Conservation (phyloP, 2,888 invertebrate species). For the Caenorhabditis auriculariae region DNA sequence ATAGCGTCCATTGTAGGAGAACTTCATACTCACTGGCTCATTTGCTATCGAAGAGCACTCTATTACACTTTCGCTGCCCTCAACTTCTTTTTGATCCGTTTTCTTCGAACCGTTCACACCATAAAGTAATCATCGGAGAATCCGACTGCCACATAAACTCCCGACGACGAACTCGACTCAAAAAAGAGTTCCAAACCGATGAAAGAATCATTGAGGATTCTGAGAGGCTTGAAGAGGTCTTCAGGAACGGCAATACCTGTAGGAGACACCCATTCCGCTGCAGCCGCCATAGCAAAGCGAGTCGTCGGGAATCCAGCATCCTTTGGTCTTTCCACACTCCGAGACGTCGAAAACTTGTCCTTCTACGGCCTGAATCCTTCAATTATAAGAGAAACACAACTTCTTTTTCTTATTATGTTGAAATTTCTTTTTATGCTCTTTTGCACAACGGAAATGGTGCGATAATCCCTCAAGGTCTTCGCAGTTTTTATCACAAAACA, state of each 20-base stretch:
- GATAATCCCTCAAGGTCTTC: too few relatives aligned
- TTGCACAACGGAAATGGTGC: too few relatives aligned
- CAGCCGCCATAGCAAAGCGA: constrained; percentile 7
- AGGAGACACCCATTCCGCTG: constrained; percentile 14
- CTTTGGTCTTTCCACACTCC: constrained; percentile 34
- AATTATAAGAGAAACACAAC: too few relatives aligned
- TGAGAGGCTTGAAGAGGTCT: background rate
- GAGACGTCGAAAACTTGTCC: constrained; percentile 44
- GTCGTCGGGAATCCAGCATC: constrained; percentile 30
- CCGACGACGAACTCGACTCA: constrained; percentile 13
- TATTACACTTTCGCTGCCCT: constrained; percentile 34
- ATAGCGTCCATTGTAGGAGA: too few relatives aligned
- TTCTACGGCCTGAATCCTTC: too few relatives aligned
- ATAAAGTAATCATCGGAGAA: constrained; percentile 42
- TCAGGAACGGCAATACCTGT: constrained; percentile 1
- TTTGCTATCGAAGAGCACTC: constrained; percentile 39
- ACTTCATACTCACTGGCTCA: constrained; percentile 23
- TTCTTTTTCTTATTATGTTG: too few relatives aligned
- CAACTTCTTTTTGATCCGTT: background rate
- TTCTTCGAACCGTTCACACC: constrained; percentile 6
- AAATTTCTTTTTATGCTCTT: too few relatives aligned
- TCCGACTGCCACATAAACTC: constrained; percentile 43
- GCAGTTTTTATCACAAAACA: too few relatives aligned
- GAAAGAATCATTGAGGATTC: constrained; percentile 12
- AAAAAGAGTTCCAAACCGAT: constrained; percentile 25